phyloP scores from a whole-genome alignment of 2,888 invertebrate genomes.

The Poecilus cupreus region DNA sequence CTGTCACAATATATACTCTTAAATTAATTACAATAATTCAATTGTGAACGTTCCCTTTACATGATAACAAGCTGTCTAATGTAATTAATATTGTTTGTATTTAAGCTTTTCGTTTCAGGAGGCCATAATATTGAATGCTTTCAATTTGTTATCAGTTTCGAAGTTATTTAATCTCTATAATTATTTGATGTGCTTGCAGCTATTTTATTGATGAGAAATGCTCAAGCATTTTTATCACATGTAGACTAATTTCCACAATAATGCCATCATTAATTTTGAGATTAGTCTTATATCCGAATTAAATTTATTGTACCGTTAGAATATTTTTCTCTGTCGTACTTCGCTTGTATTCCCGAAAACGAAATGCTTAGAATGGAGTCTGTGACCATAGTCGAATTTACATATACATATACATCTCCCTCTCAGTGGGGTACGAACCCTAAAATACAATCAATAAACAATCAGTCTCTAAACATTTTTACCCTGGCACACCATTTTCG shows the following conservation, averaged over 20 bases:
- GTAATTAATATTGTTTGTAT: constrained; percentile 45
- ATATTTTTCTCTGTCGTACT: no score
- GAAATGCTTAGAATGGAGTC: no score
- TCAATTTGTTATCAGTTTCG: constrained; percentile 40
- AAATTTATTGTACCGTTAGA: neutral
- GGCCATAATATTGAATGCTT: neutral
- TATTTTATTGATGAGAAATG: constrained; percentile 14
- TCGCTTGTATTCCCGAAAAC: no score
- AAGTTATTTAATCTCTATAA: constrained; percentile 43
- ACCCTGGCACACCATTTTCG: no score
- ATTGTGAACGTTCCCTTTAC: constrained; percentile 28
- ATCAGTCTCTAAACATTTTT: no score
- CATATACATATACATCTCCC: no score
- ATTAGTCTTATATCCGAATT: neutral
- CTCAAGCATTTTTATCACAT: constrained; percentile 11
- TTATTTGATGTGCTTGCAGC: constrained; percentile 29
- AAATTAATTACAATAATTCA: constrained; percentile 46
- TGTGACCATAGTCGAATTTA: no score
- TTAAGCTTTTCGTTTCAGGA: constrained; percentile 38
- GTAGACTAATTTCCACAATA: neutral
- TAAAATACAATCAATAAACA: no score
- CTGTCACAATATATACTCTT: constrained; percentile 32
- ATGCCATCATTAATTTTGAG: neutral
- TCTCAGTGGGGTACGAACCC: no score
- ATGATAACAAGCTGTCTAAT: constrained; percentile 41